phyloP scores from a whole-genome alignment of 2,797 vertebrate species.

The Staurois parvus region DNA sequence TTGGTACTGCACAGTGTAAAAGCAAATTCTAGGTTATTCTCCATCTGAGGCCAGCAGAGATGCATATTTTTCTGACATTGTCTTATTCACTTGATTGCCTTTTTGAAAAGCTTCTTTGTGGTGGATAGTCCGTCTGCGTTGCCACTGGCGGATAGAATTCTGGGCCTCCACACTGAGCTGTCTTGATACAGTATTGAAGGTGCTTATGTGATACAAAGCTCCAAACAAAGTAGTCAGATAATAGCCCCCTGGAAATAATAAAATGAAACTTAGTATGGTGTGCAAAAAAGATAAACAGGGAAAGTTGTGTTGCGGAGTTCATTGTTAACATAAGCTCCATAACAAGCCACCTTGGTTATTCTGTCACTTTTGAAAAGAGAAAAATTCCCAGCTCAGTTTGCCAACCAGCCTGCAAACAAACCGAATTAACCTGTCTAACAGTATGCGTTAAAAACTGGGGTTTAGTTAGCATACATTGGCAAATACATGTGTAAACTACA shows the following conservation, averaged over 20 bases:
- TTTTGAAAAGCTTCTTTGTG: slow-evolving; percentile 69
- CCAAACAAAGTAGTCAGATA: slow-evolving; percentile 90
- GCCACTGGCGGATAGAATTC: slow-evolving; percentile 86
- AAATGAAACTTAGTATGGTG: not conserved
- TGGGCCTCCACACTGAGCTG: slow-evolving; percentile 86
- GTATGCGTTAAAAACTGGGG: too few species aligned
- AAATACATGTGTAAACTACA: too few species aligned
- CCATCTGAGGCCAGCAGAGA: not conserved
- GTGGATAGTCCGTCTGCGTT: slow-evolving; percentile 85
- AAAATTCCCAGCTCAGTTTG: too few species aligned
- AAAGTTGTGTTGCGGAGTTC: too few species aligned
- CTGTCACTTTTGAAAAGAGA: too few species aligned
- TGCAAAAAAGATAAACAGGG: too few species aligned
- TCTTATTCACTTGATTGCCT: not conserved
- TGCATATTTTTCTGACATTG: not conserved
- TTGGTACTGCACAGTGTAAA: not conserved
- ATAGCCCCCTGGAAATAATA: slow-evolving; percentile 82
- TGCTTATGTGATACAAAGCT: slow-evolving; percentile 87
- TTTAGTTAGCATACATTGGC: too few species aligned
- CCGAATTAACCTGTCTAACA: too few species aligned
- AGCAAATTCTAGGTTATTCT: not conserved
- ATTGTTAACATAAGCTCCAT: not conserved
- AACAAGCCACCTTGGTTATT: not conserved
- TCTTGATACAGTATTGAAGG: slow-evolving; percentile 77
- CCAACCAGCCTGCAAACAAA: too few species aligned